Percentiles rank a stretch among this genome's conserved stretches.
These are phyloP conservation scores for Sparus aurata DNA, from an alignment of 2,797 vertebrate genomes.

Conservation along the genomic window DNA sequence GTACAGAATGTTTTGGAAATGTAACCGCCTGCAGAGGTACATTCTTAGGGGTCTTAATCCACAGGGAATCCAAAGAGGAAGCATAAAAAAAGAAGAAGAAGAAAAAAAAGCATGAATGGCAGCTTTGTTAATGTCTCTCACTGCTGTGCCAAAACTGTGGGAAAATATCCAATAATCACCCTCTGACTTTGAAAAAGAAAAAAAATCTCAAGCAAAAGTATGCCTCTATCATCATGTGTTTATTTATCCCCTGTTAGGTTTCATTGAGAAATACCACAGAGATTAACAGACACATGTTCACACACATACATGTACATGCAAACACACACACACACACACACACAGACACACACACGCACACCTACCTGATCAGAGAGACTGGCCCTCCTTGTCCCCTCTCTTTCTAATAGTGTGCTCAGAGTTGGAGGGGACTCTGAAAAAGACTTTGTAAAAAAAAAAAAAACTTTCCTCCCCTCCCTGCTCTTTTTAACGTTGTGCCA, in stretches of 20 bases:
- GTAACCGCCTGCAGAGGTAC: slow-evolving; percentile 49
- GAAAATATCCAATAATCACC: slow-evolving; percentile 38
- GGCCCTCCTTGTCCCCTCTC: slow-evolving; percentile 72
- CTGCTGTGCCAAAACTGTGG: slow-evolving; percentile 17
- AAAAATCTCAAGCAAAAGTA: slow-evolving; percentile 4
- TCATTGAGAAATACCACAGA: slow-evolving; percentile 19
- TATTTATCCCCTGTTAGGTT: slow-evolving; percentile 39
- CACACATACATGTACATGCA: slow-evolving; percentile 18
- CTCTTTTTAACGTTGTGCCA: slow-evolving; percentile 53
- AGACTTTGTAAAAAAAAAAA: slow-evolving; percentile 61
- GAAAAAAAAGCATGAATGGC: slow-evolving; percentile 50
- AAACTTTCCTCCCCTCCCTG: slow-evolving; percentile 59
- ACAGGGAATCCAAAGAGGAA: slow-evolving; percentile 53
- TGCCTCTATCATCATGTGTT: slow-evolving; percentile 36
- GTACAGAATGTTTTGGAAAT: slow-evolving; percentile 36
- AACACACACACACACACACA: slow-evolving; percentile 42
- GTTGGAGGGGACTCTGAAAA: slow-evolving; percentile 73
- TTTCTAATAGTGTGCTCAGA: slow-evolving; percentile 60
- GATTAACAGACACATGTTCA: slow-evolving; percentile 26
- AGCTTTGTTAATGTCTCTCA: slow-evolving; percentile 40
- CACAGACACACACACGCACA: slow-evolving; percentile 54
- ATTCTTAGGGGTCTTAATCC: slow-evolving; percentile 71
- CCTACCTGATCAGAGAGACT: slow-evolving; percentile 80
- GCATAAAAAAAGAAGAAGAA: slow-evolving; percentile 42
- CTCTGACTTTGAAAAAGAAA: slow-evolving; percentile 15